Base-by-base conservation (phyloP, 2,888 invertebrate genomes). In the Asteroscopus sphinx region DNA sequence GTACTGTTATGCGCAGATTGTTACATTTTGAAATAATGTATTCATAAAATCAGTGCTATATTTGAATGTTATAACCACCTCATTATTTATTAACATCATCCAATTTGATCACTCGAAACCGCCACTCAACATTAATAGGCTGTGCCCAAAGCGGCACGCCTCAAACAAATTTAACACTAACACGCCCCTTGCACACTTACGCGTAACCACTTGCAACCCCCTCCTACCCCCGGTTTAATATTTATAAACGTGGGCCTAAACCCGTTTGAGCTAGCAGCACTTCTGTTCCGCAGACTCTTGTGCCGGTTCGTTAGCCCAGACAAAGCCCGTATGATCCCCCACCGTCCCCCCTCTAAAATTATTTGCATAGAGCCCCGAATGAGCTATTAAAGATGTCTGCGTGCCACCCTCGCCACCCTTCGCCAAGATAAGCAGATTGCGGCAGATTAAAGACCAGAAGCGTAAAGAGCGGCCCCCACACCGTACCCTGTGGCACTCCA, bases 361-460 rank as follows among this genome's bases (percentile, higher is more conserved):
- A 93, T 93, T 93, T 93, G 93, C 93, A 93, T 93, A 92, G 88
- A 89, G 84, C 91, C 90, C 90, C 93, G 93, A 93, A 94, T 93
- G 93, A 93, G 93, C 93, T 93, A 94, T 94, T 94, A 94, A 92
- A 92, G 92, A 93, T 91, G 92, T 91, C 90, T 90, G 85, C 88
- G 61, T 59, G 15, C 85, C 86, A 81, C 80, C 87, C 86, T 81
- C 61, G 66, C 82, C 81, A 89, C 90, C 86, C 87, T 86, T 87
- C 33, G 57, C 74, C 74, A 83, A 87, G 86, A 87, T 92, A 93
- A 93, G 92, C 93, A 93, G 93, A 94, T 93, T 93, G 94, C 91
- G 94, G 94, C 91, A 88, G 92, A 93, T 93, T 93, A 93, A 93
- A 93, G 93, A 93, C 92, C 93, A 88, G 88, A 91, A 88, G 90